Base-by-base conservation (phyloP, 2,797 vertebrate species). In the Sylvia borin region DNA sequence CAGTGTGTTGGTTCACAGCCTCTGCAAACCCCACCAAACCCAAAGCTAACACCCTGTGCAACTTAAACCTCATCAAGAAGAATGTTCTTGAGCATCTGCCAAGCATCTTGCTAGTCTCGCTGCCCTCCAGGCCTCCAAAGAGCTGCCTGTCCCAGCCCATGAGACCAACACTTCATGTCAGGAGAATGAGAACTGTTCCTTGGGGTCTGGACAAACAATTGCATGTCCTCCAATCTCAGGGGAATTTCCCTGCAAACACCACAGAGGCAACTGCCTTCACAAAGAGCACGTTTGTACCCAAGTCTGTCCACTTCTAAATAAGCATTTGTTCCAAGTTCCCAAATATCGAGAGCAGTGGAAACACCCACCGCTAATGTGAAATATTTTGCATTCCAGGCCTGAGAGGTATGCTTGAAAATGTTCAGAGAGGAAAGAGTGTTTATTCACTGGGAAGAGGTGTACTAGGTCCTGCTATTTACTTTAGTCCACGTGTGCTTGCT, bases 361-460 rank as follows among this genome's bases (percentile, higher is more conserved):
- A 98, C 97, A 90, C 97, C 96, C 96, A 96, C 88, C 84, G 95
- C 94, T 97, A 91, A 97, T 85, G 93, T 88, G 96, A 97, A 97
- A 97, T 96, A 97, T 89, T 97, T 97, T 93, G 91, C 97, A 98
- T 98, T 98, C 97, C 98, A 97, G 85, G 32, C 77, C 93, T 88
- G 85, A 95, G 90, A 96, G 92, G 95, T 65, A 95, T 0, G 22
- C 96, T 97, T 97, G 95, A 96, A 95, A 97, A 96, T 53, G 95
- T 96, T 94, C 81, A 75, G 68, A 88, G 96, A 96, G 96, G 96
- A 97, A 97, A 43, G 93, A 97, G 97, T 97, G 97, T 98, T 98
- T 98, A 97, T 97, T 97, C 97, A 97, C 95, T 82, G 93, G 81
- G 91, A 84, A 95, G 93, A 97, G 83, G 93, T 95, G 93, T 93